Base-by-base conservation (phyloP, 2,797 vertebrate species). In the Muscicapa comitata region DNA sequence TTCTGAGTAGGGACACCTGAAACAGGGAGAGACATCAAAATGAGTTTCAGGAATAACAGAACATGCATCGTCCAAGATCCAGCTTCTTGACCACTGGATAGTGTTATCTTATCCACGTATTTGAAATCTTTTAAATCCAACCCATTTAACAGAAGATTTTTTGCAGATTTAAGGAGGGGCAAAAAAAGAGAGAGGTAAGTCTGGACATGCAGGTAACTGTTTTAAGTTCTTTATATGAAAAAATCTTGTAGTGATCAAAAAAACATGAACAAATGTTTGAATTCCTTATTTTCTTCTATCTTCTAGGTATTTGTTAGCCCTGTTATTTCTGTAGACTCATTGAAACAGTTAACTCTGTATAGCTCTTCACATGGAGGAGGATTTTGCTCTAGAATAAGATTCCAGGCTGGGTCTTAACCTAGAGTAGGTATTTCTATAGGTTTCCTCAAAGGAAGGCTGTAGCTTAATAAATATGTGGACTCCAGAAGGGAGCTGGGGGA, bases 391-490 rank as follows among this genome's bases (percentile, higher is more conserved):
- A 47, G 54, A 57, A 5, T 33, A 68, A 58, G 37, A 54, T 75
- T 73, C 21, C 4, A 15, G 26, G 7, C 33, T 40, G 35, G 35
- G 2, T 37, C 5, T 53, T 81, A 35, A 47, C 58, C 40, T 33
- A 13, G 33, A 57, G 38, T 17, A 37, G 42, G 7, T 65, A 23
- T 63, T 92, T 86, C 50, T 33, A 33, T 62, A 55, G 37, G 11
- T 70, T 82, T 86, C 59, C 40, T 38, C 13, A n/a, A 28, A 42
- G 38, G 33, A 53, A 54, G 17, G 21, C 40, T 65, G 58, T 28
- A 40, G 24, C 9, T 43, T 67, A 71, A 75, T 1, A 1, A 35
- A 19, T 45, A 11, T 0, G 10, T 3, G 10, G 50, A 10, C 28
- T 57, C 73, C 38, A 57, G 74, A 59, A 65, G 51, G 40, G 58